phyloP scores from a whole-genome alignment of 1,140 invertebrate genomes.

The Eurosta solidaginis region DNA sequence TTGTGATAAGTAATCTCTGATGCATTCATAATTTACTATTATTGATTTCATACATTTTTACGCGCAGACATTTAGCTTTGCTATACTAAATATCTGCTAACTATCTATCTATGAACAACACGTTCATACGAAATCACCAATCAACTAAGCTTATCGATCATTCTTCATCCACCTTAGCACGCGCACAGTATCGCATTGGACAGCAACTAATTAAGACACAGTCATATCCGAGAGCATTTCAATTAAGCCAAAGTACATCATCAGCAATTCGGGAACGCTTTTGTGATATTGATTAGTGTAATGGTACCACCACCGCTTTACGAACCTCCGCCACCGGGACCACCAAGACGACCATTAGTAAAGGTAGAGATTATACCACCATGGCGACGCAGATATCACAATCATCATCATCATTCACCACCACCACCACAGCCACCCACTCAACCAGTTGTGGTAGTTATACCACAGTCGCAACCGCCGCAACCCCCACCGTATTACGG shows the following conservation, averaged over 20 bases:
- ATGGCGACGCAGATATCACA: conserved; percentile 46
- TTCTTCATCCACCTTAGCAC: not conserved
- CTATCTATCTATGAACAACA: not conserved
- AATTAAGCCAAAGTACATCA: not conserved
- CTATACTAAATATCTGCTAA: not conserved
- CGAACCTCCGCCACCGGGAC: conserved; percentile 42
- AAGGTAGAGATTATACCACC: conserved; percentile 50
- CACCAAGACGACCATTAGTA: conserved; percentile 45
- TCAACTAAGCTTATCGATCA: not conserved
- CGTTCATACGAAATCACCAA: not conserved
- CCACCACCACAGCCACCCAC: conserved; percentile 39
- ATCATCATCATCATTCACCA: not conserved
- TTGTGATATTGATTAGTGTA: not conserved
- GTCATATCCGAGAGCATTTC: not conserved
- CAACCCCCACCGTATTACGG: conserved; percentile 36
- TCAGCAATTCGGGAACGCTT: not conserved
- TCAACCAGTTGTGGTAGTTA: conserved; percentile 40
- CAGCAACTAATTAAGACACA: not conserved
- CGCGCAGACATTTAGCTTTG: not conserved
- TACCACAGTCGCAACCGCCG: not conserved
- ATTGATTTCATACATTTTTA: conserved; percentile 11
- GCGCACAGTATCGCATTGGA: not conserved
- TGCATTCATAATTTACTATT: conserved; percentile 2
- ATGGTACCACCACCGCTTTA: conserved; percentile 46
- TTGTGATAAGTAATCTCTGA: not conserved